These are phyloP conservation scores for Podargus strigoides DNA, from an alignment of 2,797 vertebrate genomes.

Conservation along the genomic window DNA sequence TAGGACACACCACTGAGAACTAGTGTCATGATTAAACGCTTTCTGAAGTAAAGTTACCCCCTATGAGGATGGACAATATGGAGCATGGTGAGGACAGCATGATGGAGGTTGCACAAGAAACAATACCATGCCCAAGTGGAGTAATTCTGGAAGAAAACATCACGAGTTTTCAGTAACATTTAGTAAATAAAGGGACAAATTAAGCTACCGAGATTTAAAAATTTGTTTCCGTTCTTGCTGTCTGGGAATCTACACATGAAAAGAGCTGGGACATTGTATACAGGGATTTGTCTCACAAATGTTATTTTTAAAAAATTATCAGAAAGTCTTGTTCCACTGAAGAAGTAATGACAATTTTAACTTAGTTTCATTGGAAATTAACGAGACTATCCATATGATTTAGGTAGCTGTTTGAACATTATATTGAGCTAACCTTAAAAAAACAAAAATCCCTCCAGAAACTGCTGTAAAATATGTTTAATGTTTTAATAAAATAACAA, in stretches of 20 bases:
- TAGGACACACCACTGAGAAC: background rate
- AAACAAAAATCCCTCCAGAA: background rate
- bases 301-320: background rate
- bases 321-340: background rate
- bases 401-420: background rate
- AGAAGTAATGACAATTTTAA: background rate
- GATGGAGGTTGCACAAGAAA: rapidly evolving
- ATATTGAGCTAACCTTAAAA: background rate
- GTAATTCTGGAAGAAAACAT: background rate
- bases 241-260: background rate
- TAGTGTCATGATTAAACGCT: background rate
- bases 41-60: background rate
- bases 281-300: background rate
- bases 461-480: background rate
- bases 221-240: background rate
- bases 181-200: background rate
- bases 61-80: background rate
- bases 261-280: background rate
- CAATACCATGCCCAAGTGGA: background rate
- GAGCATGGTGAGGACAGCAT: background rate
- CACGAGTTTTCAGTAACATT: background rate
- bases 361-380: background rate
- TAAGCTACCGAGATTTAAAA: background rate
- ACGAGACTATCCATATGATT: background rate
- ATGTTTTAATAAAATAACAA: background rate